Evolutionary conservation across 2,113 vertebrate genomes (phyloP), one percentile per base, ranked within the genome.

Genomic region (Empidonax alnorum): DNA sequence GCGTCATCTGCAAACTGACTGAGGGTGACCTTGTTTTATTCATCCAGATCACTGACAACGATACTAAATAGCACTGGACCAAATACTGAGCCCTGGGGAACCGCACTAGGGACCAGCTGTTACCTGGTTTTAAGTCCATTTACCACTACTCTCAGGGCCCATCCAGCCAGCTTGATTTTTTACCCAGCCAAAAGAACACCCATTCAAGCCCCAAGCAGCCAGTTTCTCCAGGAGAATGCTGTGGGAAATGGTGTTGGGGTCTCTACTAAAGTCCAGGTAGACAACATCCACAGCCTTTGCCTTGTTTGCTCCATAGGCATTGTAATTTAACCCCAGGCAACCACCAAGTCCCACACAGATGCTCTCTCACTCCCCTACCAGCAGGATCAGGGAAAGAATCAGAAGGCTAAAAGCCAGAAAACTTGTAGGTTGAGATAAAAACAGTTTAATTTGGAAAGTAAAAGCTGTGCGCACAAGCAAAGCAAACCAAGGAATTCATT

Each of bases 101-200:
- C 22, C 3, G 27, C 23, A 28, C 17, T 10, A 22, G 25, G 41
- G n/a, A 49, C 15, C 0, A 0, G 8, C 16, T 42, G 3, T 17
- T 27, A 39, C 7, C 13, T 25, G 28, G 6, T 41, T 66, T 78
- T n/a, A 52, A 3, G 9, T 52, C 28, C 11, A 22, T 65, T 30
- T 52, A 22, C 24, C 10, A 31, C 10, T 21, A 1, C 47, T 33
- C 6, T 21, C 7, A 17, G 23, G 24, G 15, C 15, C 20, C 7
- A 12, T 4, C 9, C 9, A 18, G 7, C 11, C 44, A 30, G 10
- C 2, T 28, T 11, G 23, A 4, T 63, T 52, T 47, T 31, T 59
- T 7, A 46, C 13, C 10, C 50, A n/a, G 27, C 7, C 4, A 61
- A 61, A 13, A 50, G 12, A 33, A 12, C 13, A 27, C 9, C 1